Evolutionary conservation across 1,140 invertebrate species (phyloP).

Genomic region (Platyscapa corneri): DNA sequence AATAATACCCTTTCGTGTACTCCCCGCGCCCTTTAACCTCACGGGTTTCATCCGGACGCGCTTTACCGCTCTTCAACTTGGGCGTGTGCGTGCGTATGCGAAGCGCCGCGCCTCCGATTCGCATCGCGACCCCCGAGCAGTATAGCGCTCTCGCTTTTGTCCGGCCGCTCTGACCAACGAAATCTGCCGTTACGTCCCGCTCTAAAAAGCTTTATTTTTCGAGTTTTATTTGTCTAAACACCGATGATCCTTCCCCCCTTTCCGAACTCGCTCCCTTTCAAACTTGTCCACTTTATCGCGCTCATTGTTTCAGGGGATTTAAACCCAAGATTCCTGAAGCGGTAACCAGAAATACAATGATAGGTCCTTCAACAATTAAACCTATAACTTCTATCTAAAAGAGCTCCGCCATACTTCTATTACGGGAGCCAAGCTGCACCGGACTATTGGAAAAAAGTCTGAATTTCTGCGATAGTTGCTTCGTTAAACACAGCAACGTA

Average conservation of each 20-base stretch:
- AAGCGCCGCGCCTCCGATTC: not conserved
- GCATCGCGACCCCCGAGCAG: not conserved
- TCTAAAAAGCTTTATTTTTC: not conserved
- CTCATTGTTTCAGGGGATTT: not conserved
- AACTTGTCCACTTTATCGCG: not conserved
- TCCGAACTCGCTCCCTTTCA: no score
- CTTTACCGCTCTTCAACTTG: constrained; percentile 11
- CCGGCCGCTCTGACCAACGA: not conserved
- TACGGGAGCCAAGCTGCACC: not conserved
- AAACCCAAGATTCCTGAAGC: not conserved
- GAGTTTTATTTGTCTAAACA: not conserved
- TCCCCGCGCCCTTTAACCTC: not conserved
- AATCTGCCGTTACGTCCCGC: not conserved
- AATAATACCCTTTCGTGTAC: constrained; percentile 58
- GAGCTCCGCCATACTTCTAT: not conserved
- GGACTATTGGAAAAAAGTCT: not conserved
- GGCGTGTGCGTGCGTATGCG: not conserved
- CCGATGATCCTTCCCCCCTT: no score
- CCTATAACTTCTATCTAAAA: not conserved
- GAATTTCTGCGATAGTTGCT: not conserved
- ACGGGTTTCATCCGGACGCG: not conserved
- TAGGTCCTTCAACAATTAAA: not conserved
- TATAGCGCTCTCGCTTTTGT: not conserved
- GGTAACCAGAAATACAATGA: not conserved
- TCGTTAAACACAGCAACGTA: not conserved